Base-by-base conservation (phyloP, 2,888 invertebrate genomes). In the Tenthredo mesomela region DNA sequence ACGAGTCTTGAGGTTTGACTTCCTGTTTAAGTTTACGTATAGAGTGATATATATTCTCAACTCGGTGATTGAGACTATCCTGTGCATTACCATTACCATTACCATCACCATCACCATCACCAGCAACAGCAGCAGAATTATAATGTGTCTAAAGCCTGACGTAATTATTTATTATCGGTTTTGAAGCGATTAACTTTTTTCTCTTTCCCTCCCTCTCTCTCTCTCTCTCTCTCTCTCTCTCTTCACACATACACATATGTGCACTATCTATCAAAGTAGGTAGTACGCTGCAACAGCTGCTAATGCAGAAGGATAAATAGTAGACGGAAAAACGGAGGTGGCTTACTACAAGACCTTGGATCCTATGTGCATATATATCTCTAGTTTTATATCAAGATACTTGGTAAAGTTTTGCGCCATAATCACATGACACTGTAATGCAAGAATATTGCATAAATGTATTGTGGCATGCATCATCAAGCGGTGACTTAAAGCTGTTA, bases 101-200 rank as follows among this genome's bases (percentile, higher is more conserved):
- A 21, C 9, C 9, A n/a, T n/a, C 61, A 61, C 7, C 5, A 65
- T 12, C 21, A 21, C 9, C 6, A 25, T 7, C n/a, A 4, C 25
- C 12, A 65, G 65, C 12, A 29, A 9, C 29, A 65, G 2, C 33
- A 25, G 29, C 25, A 67, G 67, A 7, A 67, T 25, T 33, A 12
- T 67, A 12, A 18, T 70, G 2, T 29, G 37, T 70, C 18, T 9
- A 73, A 73, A n/a, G 7, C n/a, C 21, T 73, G 71, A 73, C 43
- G 71, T 43, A 73, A 73, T 73, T 43, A 43, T 73, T 73, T 73
- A 77, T 77, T 50, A 54, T 77, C 77, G 77, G n/a, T 33, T 50
- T 18, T 29, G 15, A 77, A 29, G 54, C 77, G 29, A 77, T 77
- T 77, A 12, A 9, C 33, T 50, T 15, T 18, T 50, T 12, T 15